Percentiles rank a stretch among this genome's conserved stretches.
Evolutionary conservation across 2,113 vertebrate genomes (phyloP).

Genomic region (Upupa epops): DNA sequence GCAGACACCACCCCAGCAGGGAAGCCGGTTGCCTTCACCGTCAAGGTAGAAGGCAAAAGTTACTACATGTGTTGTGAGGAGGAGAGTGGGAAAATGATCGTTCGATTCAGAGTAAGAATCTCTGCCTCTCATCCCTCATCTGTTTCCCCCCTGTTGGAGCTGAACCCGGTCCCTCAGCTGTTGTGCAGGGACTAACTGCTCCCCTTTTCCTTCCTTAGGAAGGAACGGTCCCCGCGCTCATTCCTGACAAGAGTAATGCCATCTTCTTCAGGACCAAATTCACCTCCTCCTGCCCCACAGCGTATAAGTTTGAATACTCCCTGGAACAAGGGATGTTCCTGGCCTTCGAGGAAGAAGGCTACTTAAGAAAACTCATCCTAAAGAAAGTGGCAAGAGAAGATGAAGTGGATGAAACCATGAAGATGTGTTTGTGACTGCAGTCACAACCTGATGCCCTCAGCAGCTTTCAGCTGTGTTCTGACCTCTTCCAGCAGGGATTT

Average conservation of each 20-base stretch:
- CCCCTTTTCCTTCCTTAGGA: slow-evolving; percentile 52
- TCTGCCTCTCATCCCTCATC: not conserved
- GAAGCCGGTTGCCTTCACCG: slow-evolving; percentile 52
- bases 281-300: slow-evolving; percentile 5
- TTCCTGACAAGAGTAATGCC: slow-evolving; percentile 60
- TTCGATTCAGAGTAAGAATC: slow-evolving; percentile 56
- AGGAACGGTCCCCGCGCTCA: slow-evolving; percentile 63
- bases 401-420: slow-evolving; percentile 61
- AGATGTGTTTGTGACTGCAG: slow-evolving; percentile 38
- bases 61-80: slow-evolving; percentile 60
- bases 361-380: slow-evolving; percentile 62
- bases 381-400: slow-evolving; percentile 46
- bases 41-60: not conserved
- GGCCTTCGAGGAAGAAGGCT: slow-evolving; percentile 63
- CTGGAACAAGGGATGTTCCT: slow-evolving; percentile 70
- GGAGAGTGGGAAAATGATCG: not conserved
- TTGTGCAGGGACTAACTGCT: not conserved
- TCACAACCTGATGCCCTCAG: not conserved
- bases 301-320: slow-evolving; percentile 74
- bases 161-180: not conserved
- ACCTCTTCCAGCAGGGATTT: not conserved
- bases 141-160: not conserved
- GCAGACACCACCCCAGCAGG: not conserved
- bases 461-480: not conserved
- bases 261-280: slow-evolving; percentile 75